Percentiles rank a stretch among this genome's conserved stretches.
phyloP scores from a whole-genome alignment of 2,888 invertebrate genomes.

The Harpagoxenus sublaevis region DNA sequence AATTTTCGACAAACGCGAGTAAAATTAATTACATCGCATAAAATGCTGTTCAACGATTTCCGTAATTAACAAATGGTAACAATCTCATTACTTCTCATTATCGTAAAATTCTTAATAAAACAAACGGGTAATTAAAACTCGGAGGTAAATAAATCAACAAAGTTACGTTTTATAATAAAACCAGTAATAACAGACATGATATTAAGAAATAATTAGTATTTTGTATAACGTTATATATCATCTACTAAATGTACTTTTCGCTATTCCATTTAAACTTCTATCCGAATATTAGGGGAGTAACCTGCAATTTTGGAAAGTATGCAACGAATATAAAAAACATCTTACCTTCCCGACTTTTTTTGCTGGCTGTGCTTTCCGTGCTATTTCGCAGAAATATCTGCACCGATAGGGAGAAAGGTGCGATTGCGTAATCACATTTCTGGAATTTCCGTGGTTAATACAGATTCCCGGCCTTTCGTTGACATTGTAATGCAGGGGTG shows the following conservation, averaged over 20 bases:
- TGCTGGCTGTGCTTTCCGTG: neutral
- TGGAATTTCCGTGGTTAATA: conserved; percentile 71
- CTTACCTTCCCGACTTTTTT: neutral
- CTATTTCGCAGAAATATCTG: conserved; percentile 22
- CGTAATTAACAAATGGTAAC: conserved; percentile 31
- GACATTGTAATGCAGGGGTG: conserved; percentile 43
- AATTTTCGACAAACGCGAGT: neutral
- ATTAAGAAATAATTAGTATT: neutral
- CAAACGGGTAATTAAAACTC: conserved; percentile 18
- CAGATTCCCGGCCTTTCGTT: conserved; percentile 57
- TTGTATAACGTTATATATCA: neutral
- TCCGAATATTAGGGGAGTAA: neutral
- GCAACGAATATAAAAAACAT: neutral
- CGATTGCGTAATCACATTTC: conserved; percentile 49
- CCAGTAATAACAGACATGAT: neutral
- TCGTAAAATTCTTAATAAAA: conserved; percentile 16
- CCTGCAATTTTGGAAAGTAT: neutral
- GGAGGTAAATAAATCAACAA: neutral
- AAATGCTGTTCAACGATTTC: conserved; percentile 11
- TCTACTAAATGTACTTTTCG: too few species aligned
- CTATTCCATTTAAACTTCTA: neutral
- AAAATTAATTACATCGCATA: conserved; percentile 32
- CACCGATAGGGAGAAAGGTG: neutral
- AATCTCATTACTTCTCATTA: conserved; percentile 17
- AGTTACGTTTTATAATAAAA: conserved; percentile 2